Base-by-base conservation (phyloP, 1,140 invertebrate species). In the Drosophila mojavensis region DNA sequence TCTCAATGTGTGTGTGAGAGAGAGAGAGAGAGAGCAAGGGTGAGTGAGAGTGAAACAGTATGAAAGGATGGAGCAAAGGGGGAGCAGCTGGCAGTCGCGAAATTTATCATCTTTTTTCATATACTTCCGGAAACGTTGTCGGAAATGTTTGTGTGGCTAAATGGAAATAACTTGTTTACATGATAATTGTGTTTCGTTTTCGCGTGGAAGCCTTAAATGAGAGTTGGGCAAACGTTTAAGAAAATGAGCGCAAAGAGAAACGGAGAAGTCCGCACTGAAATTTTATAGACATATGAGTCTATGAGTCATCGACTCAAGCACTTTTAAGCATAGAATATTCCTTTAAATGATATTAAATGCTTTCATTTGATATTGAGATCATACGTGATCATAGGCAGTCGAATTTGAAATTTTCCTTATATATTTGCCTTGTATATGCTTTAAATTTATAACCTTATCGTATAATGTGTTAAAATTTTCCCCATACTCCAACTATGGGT, bases 111-210 rank as follows among this genome's bases (percentile, higher is more conserved):
- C 26, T 56, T 50, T 36, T 36, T 15, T 51, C 15, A 20, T 15
- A 43, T 24, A 55, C 66, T 69, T 69, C 66, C 66, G 58, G 41
- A 39, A 39, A 39, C 11, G 11, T 26, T 69, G 39, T 68, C 48
- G 58, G 50, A 62, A 69, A 69, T 54, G 48, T 51, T 60, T 24
- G 43, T 10, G 13, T 5, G n/a, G 17, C 64, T 20, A 60, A 68
- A 68, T 68, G 28, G 48, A 61, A 68, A 54, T 45, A 9, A 58
- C 36, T 59, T 72, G 54, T 65, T 41, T 48, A 39, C 36, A 39
- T 11, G 36, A 39, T 39, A 39, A 39, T 39, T 39, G 36, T 4
- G 36, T 39, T 11, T 11, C 5, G 36, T 39, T 11, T 39, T 39
- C 6, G 36, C 1, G 11, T 11, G 10, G 11, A 13, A 45, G n/a